Base-by-base conservation (phyloP, 1,140 invertebrate genomes). In the Lordiphosa stackelbergi region DNA sequence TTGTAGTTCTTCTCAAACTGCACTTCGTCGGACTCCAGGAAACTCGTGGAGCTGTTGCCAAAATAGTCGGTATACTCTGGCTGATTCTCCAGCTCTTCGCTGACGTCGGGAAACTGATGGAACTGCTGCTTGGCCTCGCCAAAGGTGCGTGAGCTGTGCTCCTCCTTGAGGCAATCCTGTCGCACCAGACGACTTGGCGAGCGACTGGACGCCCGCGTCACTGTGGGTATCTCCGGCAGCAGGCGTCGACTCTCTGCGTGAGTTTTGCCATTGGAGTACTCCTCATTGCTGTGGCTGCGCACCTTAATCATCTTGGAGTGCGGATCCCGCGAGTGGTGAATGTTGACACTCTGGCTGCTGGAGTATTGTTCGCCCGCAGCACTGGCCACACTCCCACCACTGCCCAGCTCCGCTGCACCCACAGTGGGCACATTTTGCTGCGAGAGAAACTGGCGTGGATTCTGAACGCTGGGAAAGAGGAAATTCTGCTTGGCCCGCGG, bases 231-330 rank as follows among this genome's bases (percentile, higher is more conserved):
- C 57, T 88, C 87, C 1, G 87, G 87, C 41, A 88, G 42, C 5
- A 88, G 36, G 1, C 87, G 54, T 0, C 87, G 68, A 46, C 56
- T 86, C 62, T 88, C 87, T 24, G 66, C 58, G 8, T 79, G 60
- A 0, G 62, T 43, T 34, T 87, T 85, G 9, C 66, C 75, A 19
- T 85, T 83, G 4, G 85, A 85, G 46, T 88, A 88, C 52, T 88
- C 87, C 52, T 88, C 87, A 51, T 88, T 88, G 57, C 87, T 88
- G 53, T 88, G 87, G 40, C 87, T 88, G 36, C 87, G 86, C 48
- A 88, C 87, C 65, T 88, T 88, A 11, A 88, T 88, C 87, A 88
- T 88, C 71, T 88, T 88, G 13, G 84, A 58, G 36, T 85, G 83
- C 36, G 73, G 71, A 52, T 86, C 85, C 0, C 85, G 62, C 2